A percentile compares a stretch with the other conserved stretches of the same genome.
These are phyloP conservation scores for Xanthia togata DNA, from an alignment of 2,888 invertebrate genomes.

Conservation along the genomic window DNA sequence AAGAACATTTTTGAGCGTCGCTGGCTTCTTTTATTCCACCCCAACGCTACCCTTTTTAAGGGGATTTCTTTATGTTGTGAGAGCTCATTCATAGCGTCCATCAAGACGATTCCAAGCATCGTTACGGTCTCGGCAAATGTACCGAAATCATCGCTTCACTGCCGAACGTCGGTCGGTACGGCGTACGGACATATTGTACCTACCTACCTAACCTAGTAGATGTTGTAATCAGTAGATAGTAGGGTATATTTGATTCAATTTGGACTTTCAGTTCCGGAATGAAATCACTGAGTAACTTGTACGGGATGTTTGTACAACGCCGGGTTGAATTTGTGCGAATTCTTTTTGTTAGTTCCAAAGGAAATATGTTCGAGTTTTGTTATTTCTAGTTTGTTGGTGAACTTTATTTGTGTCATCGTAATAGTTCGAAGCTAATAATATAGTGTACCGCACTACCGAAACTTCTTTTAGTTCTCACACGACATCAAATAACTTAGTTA, in stretches of 20 bases:
- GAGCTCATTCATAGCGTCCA: conserved; percentile 92
- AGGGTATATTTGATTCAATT: conserved; percentile 82
- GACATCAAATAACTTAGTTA: conserved; percentile 26
- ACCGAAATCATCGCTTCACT: conserved; percentile 90
- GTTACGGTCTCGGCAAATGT: conserved; percentile 92
- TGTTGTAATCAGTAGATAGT: conserved; percentile 78
- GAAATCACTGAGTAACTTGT: conserved; percentile 67
- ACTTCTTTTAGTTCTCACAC: conserved; percentile 16
- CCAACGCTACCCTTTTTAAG: conserved; percentile 90
- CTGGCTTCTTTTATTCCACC: conserved; percentile 80
- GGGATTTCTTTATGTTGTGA: conserved; percentile 91
- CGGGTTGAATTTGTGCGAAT: conserved; percentile 59
- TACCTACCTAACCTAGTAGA: conserved; percentile 79
- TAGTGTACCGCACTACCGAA: conserved; percentile 20
- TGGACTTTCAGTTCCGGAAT: conserved; percentile 71
- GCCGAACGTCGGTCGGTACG: conserved; percentile 79
- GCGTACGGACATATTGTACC: conserved; percentile 87
- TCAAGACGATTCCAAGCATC: conserved; percentile 92
- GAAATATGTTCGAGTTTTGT: conserved; percentile 60
- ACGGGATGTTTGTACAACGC: conserved; percentile 60
- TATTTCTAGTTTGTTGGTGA: conserved; percentile 46
- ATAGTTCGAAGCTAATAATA: conserved; percentile 35
- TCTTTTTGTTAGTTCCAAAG: conserved; percentile 50
- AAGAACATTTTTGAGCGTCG: conserved; percentile 69
- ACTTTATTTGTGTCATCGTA: conserved; percentile 52